A percentile compares a stretch with the other conserved stretches of the same genome.
phyloP scores from a whole-genome alignment of 2,888 invertebrate species.

The Pilophorus perplexus region DNA sequence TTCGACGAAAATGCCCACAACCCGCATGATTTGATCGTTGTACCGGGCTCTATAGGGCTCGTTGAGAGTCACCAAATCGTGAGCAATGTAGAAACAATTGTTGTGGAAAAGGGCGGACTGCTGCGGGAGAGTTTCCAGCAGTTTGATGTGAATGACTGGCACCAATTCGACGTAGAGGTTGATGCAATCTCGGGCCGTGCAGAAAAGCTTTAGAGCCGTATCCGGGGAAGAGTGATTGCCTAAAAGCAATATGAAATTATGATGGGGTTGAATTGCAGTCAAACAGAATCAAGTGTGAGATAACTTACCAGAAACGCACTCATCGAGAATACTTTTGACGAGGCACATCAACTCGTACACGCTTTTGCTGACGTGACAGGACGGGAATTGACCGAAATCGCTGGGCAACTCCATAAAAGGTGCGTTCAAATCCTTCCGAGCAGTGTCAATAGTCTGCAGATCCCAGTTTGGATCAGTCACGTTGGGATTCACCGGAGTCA shows the following conservation, averaged over 20 bases:
- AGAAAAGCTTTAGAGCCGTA: slow-evolving; percentile 66
- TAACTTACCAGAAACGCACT: slow-evolving; percentile 52
- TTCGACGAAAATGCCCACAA: slow-evolving; percentile 28
- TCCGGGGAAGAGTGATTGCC: slow-evolving; percentile 60
- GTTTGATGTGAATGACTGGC: slow-evolving; percentile 74
- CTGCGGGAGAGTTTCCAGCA: slow-evolving; percentile 80
- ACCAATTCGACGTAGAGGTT: slow-evolving; percentile 75
- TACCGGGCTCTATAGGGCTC: slow-evolving; percentile 20
- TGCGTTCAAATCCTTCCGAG: neutral
- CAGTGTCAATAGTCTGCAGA: neutral
- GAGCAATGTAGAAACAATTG: slow-evolving; percentile 85
- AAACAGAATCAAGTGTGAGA: no score
- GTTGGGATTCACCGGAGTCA: slow-evolving; percentile 58
- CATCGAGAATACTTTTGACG: slow-evolving; percentile 57
- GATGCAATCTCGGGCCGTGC: slow-evolving; percentile 68
- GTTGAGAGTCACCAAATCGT: slow-evolving; percentile 64
- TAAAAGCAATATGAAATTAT: no score
- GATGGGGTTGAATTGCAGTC: no score
- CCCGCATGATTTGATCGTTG: slow-evolving; percentile 3
- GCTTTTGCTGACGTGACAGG: slow-evolving; percentile 51
- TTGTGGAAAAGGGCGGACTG: slow-evolving; percentile 82
- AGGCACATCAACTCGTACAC: slow-evolving; percentile 64
- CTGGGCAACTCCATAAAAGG: slow-evolving; percentile 3
- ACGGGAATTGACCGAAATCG: slow-evolving; percentile 23
- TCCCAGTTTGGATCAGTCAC: neutral